Percentiles rank a stretch among this genome's conserved stretches.
Conservation (phyloP, 2,888 invertebrate genomes). For the Labia minor region DNA sequence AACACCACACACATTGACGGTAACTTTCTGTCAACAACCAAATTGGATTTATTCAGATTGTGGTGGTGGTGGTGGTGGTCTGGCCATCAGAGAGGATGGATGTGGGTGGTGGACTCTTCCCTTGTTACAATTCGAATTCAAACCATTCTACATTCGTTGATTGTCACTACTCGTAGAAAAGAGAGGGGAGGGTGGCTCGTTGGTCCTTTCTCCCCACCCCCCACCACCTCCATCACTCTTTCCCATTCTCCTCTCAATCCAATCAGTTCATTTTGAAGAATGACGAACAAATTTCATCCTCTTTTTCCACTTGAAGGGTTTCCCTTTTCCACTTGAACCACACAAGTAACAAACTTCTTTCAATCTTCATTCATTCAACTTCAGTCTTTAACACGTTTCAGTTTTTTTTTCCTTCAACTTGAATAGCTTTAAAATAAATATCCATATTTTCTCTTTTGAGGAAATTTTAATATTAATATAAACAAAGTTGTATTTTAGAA, state of each 20-base stretch:
- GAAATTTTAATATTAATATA: too few relatives aligned
- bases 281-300: conserved; percentile 3
- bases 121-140: not conserved
- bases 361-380: too few relatives aligned
- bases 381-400: too few relatives aligned
- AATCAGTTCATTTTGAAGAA: conserved; percentile 7
- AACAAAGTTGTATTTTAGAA: too few relatives aligned
- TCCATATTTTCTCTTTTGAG: too few relatives aligned
- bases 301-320: not conserved
- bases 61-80: not conserved
- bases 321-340: not conserved
- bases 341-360: too few relatives aligned
- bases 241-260: not conserved
- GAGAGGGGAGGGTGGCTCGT: not conserved
- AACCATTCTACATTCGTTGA: not conserved
- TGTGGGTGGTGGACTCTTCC: not conserved
- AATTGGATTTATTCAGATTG: conserved; percentile 13
- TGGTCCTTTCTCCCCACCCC: not conserved
- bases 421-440: too few relatives aligned
- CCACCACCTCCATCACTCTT: not conserved
- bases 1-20: not conserved
- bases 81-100: not conserved
- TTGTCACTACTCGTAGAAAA: conserved; percentile 2
- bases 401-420: too few relatives aligned
- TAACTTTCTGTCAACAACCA: conserved; percentile 1